A percentile compares a stretch with the other conserved stretches of the same genome.
Evolutionary conservation across 2,888 invertebrate species (phyloP).

Genomic region (Harpagoxenus sublaevis): DNA sequence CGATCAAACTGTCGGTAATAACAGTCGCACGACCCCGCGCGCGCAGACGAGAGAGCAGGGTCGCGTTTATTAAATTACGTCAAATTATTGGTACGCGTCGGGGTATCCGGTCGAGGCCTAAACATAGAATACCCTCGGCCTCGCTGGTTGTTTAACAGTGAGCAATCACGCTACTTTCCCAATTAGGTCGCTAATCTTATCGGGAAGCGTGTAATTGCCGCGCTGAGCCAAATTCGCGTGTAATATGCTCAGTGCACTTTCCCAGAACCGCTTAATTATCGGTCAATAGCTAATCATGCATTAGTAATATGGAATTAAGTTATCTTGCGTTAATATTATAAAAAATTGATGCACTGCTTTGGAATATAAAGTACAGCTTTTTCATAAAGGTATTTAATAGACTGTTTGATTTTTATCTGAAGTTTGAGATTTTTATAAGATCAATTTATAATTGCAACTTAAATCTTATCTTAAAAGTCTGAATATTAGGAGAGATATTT

Average conservation of each 20-base stretch:
- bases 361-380: background rate
- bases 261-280: slow-evolving; percentile 25
- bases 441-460: background rate
- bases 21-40: slow-evolving; percentile 77
- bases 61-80: slow-evolving; percentile 85
- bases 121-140: slow-evolving; percentile 43
- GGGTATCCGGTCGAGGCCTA: slow-evolving; percentile 64
- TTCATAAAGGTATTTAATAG: background rate
- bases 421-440: background rate
- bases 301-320: slow-evolving; percentile 23
- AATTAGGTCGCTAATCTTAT: slow-evolving; percentile 62
- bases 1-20: slow-evolving; percentile 85
- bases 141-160: slow-evolving; percentile 56
- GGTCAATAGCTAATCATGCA: slow-evolving; percentile 23
- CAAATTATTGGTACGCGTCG: slow-evolving; percentile 82
- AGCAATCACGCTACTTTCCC: slow-evolving; percentile 64
- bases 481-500: too few relatives aligned
- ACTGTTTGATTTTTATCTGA: background rate
- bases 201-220: slow-evolving; percentile 47
- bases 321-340: slow-evolving; percentile 28
- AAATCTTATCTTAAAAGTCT: too few relatives aligned
- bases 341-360: slow-evolving; percentile 3
- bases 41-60: slow-evolving; percentile 71
- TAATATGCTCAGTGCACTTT: slow-evolving; percentile 12
- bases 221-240: slow-evolving; percentile 32